These are phyloP conservation scores for Acrobeloides nanus DNA, from an alignment of 2,888 invertebrate genomes.

Conservation along the genomic window DNA sequence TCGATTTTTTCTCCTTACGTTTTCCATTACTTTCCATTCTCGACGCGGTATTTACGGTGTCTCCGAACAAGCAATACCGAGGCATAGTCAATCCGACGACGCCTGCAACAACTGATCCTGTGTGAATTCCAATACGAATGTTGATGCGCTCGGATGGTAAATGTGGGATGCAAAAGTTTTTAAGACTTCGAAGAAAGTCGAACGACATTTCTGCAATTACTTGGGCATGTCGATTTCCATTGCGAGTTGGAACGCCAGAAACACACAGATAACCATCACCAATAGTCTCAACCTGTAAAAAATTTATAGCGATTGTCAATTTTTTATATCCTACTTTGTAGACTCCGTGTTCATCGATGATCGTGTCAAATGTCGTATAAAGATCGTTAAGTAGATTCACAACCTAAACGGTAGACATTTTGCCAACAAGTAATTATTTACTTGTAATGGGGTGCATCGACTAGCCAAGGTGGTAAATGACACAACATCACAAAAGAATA, in stretches of 20 bases:
- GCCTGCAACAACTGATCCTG: conserved; percentile 34
- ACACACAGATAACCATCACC: conserved; percentile 45
- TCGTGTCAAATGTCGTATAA: conserved; percentile 44
- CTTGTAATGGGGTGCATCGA: conserved; percentile 41
- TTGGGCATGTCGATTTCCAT: conserved; percentile 37
- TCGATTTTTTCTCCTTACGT: too few relatives aligned
- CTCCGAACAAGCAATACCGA: conserved; percentile 35
- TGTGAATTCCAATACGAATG: conserved; percentile 30
- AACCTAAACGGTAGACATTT: too few relatives aligned
- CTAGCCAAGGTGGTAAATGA: conserved; percentile 38
- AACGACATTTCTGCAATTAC: conserved; percentile 39
- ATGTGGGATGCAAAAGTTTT: conserved; percentile 33
- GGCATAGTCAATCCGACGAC: conserved; percentile 43
- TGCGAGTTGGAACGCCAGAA: conserved; percentile 40
- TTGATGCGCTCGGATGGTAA: conserved; percentile 35
- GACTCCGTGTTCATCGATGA: conserved; percentile 43
- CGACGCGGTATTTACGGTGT: conserved; percentile 44
- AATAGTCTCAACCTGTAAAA: conserved; percentile 45
- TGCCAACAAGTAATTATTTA: too few relatives aligned
- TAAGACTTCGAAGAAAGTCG: conserved; percentile 24
- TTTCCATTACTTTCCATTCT: conserved; percentile 44
- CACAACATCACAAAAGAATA: conserved; percentile 48
- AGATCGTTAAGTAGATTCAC: conserved; percentile 48
- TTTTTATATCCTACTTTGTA: too few relatives aligned
- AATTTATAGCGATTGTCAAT: too few relatives aligned